phyloP scores from a whole-genome alignment of 2,113 vertebrate species.

The Indri indri region DNA sequence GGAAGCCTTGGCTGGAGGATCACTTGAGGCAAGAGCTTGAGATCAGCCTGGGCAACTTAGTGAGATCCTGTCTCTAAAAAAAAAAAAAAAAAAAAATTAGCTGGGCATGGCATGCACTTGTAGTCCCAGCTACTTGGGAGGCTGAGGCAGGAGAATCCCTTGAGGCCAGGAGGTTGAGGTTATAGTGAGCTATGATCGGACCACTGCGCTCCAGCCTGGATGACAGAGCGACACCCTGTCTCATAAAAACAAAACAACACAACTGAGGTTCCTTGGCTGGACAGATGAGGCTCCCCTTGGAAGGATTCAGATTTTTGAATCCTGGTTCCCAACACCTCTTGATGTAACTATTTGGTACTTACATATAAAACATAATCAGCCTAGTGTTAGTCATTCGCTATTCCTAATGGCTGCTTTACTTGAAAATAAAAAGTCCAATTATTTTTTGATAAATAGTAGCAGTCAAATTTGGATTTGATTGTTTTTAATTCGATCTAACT shows the following conservation, averaged over 20 bases:
- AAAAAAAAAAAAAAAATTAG: neutral
- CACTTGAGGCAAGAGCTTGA: too few relatives aligned
- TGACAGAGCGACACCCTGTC: too few relatives aligned
- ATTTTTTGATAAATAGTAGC: neutral
- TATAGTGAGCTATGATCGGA: neutral
- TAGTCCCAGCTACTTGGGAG: too few relatives aligned
- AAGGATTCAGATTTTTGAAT: slow-evolving; percentile 14
- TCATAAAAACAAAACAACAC: too few relatives aligned
- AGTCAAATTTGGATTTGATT: slow-evolving; percentile 17
- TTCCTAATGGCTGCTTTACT: neutral
- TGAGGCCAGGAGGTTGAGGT: too few relatives aligned
- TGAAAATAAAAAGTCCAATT: neutral
- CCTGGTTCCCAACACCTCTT: neutral
- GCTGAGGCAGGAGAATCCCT: too few relatives aligned
- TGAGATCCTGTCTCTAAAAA: too few relatives aligned
- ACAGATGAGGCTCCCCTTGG: neutral
- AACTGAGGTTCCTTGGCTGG: neutral
- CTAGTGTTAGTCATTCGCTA: neutral
- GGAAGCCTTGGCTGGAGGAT: too few relatives aligned
- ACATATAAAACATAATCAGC: neutral
- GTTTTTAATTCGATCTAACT: slow-evolving; percentile 16
- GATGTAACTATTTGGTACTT: neutral
- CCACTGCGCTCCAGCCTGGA: too few relatives aligned
- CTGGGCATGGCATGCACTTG: too few relatives aligned
- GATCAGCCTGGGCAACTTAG: too few relatives aligned